phyloP scores from a whole-genome alignment of 2,888 invertebrate species.

The Apamea epomidion region DNA sequence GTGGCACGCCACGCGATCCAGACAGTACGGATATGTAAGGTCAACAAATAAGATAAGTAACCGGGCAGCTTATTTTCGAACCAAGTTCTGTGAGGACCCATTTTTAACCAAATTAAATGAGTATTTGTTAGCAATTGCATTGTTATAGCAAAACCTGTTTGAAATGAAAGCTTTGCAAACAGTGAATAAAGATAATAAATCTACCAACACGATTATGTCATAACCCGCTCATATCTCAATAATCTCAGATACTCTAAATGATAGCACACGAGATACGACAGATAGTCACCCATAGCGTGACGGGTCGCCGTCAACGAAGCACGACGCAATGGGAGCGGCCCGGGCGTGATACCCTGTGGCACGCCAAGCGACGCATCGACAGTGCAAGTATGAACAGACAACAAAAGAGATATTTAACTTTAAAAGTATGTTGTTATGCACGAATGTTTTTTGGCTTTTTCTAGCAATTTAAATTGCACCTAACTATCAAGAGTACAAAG shows the following conservation, averaged over 20 bases:
- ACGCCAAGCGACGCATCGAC: slow-evolving; percentile 20
- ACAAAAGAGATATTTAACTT: background rate
- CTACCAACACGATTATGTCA: background rate
- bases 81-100: no score
- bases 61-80: no score
- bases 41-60: background rate
- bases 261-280: slow-evolving; percentile 1
- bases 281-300: slow-evolving; percentile 22
- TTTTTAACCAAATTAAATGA: no score
- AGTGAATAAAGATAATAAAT: no score
- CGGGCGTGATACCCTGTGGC: slow-evolving; percentile 22
- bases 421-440: background rate
- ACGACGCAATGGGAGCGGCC: slow-evolving; percentile 26
- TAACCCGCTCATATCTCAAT: background rate
- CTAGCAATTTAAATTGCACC: background rate
- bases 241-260: background rate
- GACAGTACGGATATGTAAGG: slow-evolving; percentile 6
- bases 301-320: slow-evolving; percentile 9
- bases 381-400: slow-evolving; percentile 4
- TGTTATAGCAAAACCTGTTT: no score
- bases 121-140: no score
- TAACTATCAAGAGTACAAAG: background rate
- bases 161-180: no score
- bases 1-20: slow-evolving; percentile 30
- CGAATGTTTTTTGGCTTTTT: background rate